Base-by-base conservation (phyloP, 2,113 vertebrate species). In the Myodes glareolus region DNA sequence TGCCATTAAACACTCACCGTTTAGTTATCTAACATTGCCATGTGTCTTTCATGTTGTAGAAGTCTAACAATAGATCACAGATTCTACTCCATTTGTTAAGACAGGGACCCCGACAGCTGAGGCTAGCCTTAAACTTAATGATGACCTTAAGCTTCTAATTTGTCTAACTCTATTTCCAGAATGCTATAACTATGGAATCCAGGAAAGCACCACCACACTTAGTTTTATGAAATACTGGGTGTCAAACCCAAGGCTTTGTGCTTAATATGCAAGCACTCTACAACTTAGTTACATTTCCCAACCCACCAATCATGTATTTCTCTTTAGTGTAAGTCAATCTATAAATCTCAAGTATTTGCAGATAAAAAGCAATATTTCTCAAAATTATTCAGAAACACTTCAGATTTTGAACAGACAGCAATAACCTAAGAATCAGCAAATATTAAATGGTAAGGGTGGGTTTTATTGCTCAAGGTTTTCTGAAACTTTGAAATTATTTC, bases 401-500 rank as follows among this genome's bases (percentile, higher is more conserved):
- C 33, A 85, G 45, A 92, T 21, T 21, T 73, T 78, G 80, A 91
- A 80, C 29, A 84, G 3, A 8, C 33, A 58, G 68, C 4, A 92
- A n/a, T 42, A 86, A 72, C 91, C 75, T 94, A 90, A 68, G 17
- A 93, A 92, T 8, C 47, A 4, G 13, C 85, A 77, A 55, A 90
- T 86, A 42, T 25, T 86, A 76, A 85, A 86, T 17, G 2, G 0
- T 72, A 47, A 27, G 14, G 80, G 47, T 39, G 29, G 27, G 42
- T 65, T 73, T 39, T 75, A 25, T 5, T 75, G 67, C 72, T n/a
- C 27, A 52, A 94, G 5, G 5, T 93, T 85, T 92, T 81, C 82
- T 93, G 6, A 91, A 97, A 93, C 23, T 76, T 93, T 95, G 17
- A 88, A 86, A 89, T 89, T 92, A 63, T 47, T 68, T 70, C 31